Evolutionary conservation across 2,888 invertebrate genomes (phyloP).

Genomic region (Melieria omissa): DNA sequence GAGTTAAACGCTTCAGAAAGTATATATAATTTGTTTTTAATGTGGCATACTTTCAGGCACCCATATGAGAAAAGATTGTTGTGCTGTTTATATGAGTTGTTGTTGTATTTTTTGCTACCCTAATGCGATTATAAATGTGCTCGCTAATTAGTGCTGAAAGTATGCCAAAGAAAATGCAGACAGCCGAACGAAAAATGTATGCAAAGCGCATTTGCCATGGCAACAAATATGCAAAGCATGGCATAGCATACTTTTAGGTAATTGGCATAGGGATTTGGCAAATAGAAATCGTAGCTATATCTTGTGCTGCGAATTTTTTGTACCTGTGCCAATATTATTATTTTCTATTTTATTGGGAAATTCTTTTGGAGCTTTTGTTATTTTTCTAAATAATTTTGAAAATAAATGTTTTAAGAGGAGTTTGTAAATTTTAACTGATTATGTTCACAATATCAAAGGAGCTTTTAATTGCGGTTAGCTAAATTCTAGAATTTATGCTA

Average conservation of each 20-base stretch:
- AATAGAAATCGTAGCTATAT: too few species aligned
- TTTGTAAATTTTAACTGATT: too few species aligned
- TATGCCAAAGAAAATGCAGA: background rate
- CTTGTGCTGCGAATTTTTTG: too few species aligned
- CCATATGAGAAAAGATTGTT: background rate
- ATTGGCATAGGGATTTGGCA: too few species aligned
- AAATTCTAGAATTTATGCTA: too few species aligned
- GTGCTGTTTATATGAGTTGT: background rate
- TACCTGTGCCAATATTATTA: background rate
- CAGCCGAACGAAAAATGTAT: background rate
- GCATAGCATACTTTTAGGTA: background rate
- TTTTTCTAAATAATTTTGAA: too few species aligned
- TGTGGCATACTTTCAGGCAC: background rate
- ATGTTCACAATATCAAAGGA: too few species aligned
- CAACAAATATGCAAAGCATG: background rate
- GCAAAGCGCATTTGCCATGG: too few species aligned
- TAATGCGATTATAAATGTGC: constrained; percentile 11
- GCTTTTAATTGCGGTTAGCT: too few species aligned
- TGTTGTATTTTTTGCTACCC: background rate
- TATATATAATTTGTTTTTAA: background rate
- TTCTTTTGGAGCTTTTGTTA: background rate
- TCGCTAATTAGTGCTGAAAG: background rate
- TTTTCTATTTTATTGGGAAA: background rate
- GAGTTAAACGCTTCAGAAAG: background rate
- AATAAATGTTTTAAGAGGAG: too few species aligned